A percentile compares a stretch with the other conserved stretches of the same genome.
Evolutionary conservation across 2,888 invertebrate genomes (phyloP).

Genomic region (Eurytoma adleriae): DNA sequence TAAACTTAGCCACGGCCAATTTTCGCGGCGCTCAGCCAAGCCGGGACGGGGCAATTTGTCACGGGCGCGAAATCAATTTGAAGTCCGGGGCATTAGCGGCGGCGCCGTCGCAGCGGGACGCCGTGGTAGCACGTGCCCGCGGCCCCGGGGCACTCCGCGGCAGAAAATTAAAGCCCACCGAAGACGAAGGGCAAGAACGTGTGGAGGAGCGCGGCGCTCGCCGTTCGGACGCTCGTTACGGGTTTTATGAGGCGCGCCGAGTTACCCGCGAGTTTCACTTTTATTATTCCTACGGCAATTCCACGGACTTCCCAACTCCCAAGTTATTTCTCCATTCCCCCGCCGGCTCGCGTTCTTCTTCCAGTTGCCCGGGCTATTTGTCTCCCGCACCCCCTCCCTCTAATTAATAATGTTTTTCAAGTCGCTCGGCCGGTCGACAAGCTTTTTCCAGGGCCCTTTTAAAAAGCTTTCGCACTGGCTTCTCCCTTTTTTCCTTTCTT

Average conservation of each 20-base stretch:
- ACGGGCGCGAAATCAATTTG: constrained; percentile 55
- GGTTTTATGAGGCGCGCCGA: constrained; percentile 47
- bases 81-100: not conserved
- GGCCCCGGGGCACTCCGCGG: not conserved
- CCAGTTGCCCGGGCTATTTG: not conserved
- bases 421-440: constrained; percentile 14
- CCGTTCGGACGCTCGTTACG: constrained; percentile 54
- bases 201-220: not conserved
- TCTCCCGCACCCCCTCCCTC: not conserved
- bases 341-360: not conserved
- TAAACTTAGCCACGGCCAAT: too few relatives aligned
- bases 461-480: constrained; percentile 11
- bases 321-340: not conserved
- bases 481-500: not conserved
- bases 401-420: constrained; percentile 42
- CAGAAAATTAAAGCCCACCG: too few relatives aligned
- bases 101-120: not conserved
- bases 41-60: constrained; percentile 40
- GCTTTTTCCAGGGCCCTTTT: not conserved
- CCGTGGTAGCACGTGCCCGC: too few relatives aligned
- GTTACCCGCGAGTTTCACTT: constrained; percentile 18
- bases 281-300: constrained; percentile 26
- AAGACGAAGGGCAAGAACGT: not conserved
- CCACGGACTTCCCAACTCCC: not conserved
- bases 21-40: too few relatives aligned